Percentiles rank a stretch among this genome's conserved stretches.
phyloP scores from a whole-genome alignment of 2,797 vertebrate genomes.

The Pempheris klunzingeri region DNA sequence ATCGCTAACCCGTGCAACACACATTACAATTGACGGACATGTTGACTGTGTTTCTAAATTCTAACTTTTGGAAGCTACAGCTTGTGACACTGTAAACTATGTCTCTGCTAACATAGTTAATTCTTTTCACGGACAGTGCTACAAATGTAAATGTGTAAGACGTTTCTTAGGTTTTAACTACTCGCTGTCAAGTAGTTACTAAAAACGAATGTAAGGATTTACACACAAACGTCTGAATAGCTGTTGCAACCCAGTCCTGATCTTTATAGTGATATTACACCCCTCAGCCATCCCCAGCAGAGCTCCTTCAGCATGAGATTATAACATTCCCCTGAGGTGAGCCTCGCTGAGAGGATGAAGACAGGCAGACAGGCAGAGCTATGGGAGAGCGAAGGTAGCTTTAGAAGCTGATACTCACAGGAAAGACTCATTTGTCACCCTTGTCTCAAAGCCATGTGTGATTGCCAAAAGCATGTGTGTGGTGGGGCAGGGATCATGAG shows the following conservation, averaged over 20 bases:
- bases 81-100: not conserved
- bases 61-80: not conserved
- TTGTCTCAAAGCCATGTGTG: slow-evolving; percentile 72
- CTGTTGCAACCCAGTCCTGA: slow-evolving; percentile 69
- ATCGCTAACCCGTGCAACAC: not conserved
- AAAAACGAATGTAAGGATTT: not conserved
- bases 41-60: not conserved
- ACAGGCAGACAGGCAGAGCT: slow-evolving; percentile 63
- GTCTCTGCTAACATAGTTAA: not conserved
- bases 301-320: slow-evolving; percentile 86
- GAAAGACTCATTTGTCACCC: slow-evolving; percentile 82
- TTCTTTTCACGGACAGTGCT: not conserved
- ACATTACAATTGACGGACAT: not conserved
- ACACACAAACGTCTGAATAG: not conserved
- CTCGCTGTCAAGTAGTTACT: too few relatives aligned
- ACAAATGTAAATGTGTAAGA: too few relatives aligned
- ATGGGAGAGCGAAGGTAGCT: slow-evolving; percentile 61
- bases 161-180: too few relatives aligned
- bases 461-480: slow-evolving; percentile 66
- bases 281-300: slow-evolving; percentile 20
- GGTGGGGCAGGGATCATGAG: slow-evolving; percentile 50
- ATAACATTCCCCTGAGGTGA: slow-evolving; percentile 87
- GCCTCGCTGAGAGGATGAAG: slow-evolving; percentile 59
- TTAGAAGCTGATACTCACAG: slow-evolving; percentile 77
- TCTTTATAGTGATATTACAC: slow-evolving; percentile 83